These are phyloP conservation scores for Thumatha senex DNA, from an alignment of 2,888 invertebrate species.

Conservation along the genomic window DNA sequence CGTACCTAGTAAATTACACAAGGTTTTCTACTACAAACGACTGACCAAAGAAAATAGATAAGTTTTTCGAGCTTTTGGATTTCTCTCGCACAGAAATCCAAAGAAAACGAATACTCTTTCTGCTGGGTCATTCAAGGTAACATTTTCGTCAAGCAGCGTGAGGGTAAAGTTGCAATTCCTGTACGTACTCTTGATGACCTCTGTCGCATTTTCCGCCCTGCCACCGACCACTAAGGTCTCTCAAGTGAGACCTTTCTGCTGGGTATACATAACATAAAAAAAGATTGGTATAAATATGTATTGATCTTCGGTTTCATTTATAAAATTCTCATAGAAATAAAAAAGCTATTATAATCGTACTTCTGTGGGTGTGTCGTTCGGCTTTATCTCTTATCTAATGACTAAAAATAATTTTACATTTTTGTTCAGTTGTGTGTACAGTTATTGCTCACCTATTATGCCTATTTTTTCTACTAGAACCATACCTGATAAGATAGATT, in stretches of 20 bases:
- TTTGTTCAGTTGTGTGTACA: too few relatives aligned
- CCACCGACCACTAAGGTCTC: neutral
- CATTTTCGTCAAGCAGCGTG: slow-evolving; percentile 18
- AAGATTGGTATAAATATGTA: too few relatives aligned
- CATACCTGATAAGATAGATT: neutral
- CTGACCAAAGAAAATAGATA: slow-evolving; percentile 22
- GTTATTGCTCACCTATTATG: too few relatives aligned
- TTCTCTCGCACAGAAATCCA: slow-evolving; percentile 9
- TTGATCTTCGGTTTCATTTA: too few relatives aligned
- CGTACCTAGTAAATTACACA: slow-evolving; percentile 3
- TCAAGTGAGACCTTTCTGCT: neutral
- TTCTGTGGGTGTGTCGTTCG: too few relatives aligned
- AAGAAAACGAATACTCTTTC: slow-evolving; percentile 10
- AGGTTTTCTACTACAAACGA: slow-evolving; percentile 20
- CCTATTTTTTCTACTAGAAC: too few relatives aligned
- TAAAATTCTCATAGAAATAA: too few relatives aligned
- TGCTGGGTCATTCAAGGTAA: slow-evolving; percentile 22
- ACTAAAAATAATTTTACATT: too few relatives aligned
- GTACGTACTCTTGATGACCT: neutral
- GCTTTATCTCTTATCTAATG: too few relatives aligned
- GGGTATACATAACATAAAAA: too few relatives aligned
- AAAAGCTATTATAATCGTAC: too few relatives aligned
- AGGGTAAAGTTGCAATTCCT: slow-evolving; percentile 11
- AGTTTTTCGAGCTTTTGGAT: slow-evolving; percentile 31
- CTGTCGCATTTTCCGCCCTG: neutral